These are phyloP conservation scores for Alitta virens DNA, from an alignment of 2,888 invertebrate genomes.

Conservation along the genomic window DNA sequence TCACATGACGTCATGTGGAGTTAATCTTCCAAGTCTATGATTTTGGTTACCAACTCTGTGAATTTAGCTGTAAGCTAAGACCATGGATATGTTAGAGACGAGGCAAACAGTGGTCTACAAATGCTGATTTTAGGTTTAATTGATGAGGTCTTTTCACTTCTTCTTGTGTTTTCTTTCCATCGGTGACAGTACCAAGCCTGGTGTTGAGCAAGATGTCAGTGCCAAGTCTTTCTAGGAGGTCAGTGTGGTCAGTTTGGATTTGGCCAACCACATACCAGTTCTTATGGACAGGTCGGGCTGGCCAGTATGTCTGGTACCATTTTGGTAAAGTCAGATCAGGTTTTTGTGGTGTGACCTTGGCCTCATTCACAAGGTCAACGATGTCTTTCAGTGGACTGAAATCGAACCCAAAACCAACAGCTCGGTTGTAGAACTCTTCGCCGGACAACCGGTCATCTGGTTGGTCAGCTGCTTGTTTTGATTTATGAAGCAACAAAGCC, in stretches of 20 bases:
- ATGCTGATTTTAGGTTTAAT: too few species aligned
- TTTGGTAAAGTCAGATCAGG: not conserved
- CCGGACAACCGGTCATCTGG: not conserved
- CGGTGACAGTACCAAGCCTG: not conserved
- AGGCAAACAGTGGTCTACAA: too few species aligned
- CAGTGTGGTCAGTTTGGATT: not conserved
- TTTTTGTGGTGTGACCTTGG: not conserved
- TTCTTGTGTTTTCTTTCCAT: not conserved
- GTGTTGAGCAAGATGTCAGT: not conserved
- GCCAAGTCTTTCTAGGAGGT: not conserved
- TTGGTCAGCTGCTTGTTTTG: not conserved
- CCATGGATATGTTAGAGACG: too few species aligned
- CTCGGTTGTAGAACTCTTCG: not conserved
- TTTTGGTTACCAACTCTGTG: too few species aligned
- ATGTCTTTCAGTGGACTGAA: not conserved
- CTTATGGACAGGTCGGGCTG: not conserved
- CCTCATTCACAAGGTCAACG: not conserved
- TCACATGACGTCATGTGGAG: too few species aligned
- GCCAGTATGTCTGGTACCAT: not conserved
- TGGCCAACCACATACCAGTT: not conserved
- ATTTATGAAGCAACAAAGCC: not conserved
- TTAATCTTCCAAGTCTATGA: too few species aligned
- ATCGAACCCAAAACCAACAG: not conserved
- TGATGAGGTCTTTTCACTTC: too few species aligned
- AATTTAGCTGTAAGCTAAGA: too few species aligned